Conservation (phyloP, 2,888 invertebrate species). For the Malthinus seriepunctatus region DNA sequence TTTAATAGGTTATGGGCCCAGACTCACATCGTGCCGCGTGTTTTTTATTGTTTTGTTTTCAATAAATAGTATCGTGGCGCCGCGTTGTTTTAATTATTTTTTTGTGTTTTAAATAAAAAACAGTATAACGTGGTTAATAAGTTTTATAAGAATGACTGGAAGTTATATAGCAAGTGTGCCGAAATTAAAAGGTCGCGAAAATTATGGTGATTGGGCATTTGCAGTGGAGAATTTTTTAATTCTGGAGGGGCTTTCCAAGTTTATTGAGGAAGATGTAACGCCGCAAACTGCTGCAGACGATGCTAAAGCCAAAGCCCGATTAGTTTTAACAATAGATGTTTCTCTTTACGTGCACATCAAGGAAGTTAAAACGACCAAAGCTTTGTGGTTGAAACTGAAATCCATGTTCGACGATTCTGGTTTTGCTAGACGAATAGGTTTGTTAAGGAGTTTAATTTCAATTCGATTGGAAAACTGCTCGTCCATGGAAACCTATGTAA, state of each 20-base stretch:
- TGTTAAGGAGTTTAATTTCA: constrained; percentile 32
- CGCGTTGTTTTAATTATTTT: too few species aligned
- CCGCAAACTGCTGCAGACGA: constrained; percentile 15
- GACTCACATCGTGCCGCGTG: too few species aligned
- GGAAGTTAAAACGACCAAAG: constrained; percentile 29
- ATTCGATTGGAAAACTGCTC: constrained; percentile 18
- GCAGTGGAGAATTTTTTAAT: constrained; percentile 28
- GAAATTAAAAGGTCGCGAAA: constrained; percentile 31
- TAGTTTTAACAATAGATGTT: constrained; percentile 33
- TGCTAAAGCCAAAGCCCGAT: constrained; percentile 28
- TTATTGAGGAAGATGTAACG: constrained; percentile 16
- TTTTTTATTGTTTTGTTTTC: too few species aligned
- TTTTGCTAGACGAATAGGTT: constrained; percentile 33
- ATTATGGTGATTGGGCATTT: constrained; percentile 35
- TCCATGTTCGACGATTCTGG: constrained; percentile 34
- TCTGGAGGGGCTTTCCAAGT: constrained; percentile 28
- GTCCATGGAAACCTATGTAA: constrained; percentile 31
- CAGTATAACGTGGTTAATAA: too few species aligned
- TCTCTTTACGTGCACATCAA: constrained; percentile 37
- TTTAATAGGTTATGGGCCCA: neutral
- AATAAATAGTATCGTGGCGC: too few species aligned
- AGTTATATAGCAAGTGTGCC: constrained; percentile 8
- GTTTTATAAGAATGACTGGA: too few species aligned
- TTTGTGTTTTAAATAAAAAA: too few species aligned
- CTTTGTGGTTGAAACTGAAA: constrained; percentile 35